Conservation (phyloP, 1,140 invertebrate species). For the silkworm (Bombyx mori) region ASM3026992v2 NC_085128.1:6508001-6508500, state of each 20-base stretch:
- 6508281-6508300: constrained; percentile 6
- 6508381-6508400: not conserved
- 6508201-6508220: not conserved
- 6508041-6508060: too few relatives aligned
- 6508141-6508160: constrained; percentile 1
- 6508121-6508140: too few relatives aligned
- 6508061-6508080: too few relatives aligned
- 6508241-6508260: constrained; percentile 10
- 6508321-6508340: not conserved
- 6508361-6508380: not conserved
- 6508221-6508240: constrained; percentile 7
- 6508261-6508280: constrained; percentile 7
- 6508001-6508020: too few relatives aligned
- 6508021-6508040: too few relatives aligned
- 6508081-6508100: too few relatives aligned
- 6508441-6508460: constrained; percentile 36
- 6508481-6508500: constrained; percentile 23
- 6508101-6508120: too few relatives aligned
- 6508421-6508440: constrained; percentile 18
- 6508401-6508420: not conserved
- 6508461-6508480: constrained; percentile 35
- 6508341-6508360: not conserved
- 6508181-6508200: constrained; percentile 19
- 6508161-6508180: constrained; percentile 16
- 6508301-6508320: constrained; percentile 6